phyloP scores from a whole-genome alignment of 2,113 vertebrate species.

The Saimiri boliviensis region DNA sequence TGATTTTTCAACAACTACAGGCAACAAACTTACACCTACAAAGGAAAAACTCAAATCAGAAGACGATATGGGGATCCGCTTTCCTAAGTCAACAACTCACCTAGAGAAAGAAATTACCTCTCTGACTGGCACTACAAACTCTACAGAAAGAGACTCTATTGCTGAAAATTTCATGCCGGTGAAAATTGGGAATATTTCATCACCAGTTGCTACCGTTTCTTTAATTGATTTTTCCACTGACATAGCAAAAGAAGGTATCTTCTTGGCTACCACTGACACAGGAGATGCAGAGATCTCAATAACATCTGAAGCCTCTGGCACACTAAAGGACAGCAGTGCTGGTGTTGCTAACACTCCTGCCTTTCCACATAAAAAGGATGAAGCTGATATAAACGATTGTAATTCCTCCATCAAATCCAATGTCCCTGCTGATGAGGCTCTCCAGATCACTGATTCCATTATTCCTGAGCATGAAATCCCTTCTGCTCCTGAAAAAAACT shows the following conservation, averaged over 20 bases:
- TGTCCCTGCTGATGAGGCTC: not conserved
- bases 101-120: slow-evolving; percentile 31
- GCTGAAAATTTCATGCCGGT: slow-evolving; percentile 39
- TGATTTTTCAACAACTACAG: slow-evolving; percentile 48
- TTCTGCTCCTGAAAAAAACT: not conserved
- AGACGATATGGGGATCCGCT: slow-evolving; percentile 2
- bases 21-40: slow-evolving; percentile 1
- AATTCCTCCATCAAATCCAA: not conserved
- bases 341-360: not conserved
- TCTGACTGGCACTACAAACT: not conserved
- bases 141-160: not conserved
- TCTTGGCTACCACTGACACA: not conserved
- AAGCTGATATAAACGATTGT: not conserved
- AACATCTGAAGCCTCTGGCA: not conserved
- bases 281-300: not conserved
- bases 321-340: not conserved
- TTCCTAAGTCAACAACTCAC: slow-evolving; percentile 2
- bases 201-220: slow-evolving; percentile 51
- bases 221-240: slow-evolving; percentile 66
- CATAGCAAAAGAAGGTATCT: slow-evolving; percentile 21
- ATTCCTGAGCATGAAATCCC: slow-evolving; percentile 3
- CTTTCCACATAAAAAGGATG: not conserved
- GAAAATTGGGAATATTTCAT: slow-evolving; percentile 43
- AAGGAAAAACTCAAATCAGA: slow-evolving; percentile 63
- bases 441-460: not conserved